Conservation (phyloP, 2,888 invertebrate species). For the Marronus borbonicus region DNA sequence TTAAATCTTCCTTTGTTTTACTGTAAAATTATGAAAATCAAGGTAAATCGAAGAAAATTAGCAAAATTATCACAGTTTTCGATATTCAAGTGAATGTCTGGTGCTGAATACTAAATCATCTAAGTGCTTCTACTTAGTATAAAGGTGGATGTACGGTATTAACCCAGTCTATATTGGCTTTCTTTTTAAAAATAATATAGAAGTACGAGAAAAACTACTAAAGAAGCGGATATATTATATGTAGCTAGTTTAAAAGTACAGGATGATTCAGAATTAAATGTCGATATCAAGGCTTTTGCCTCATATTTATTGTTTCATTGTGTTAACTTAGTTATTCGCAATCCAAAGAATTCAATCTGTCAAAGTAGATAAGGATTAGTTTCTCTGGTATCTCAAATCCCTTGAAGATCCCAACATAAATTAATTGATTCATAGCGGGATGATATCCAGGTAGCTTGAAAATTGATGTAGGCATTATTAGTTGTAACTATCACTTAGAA, state of each 20-base stretch:
- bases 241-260: not conserved
- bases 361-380: too few species aligned
- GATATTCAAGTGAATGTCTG: slow-evolving; percentile 42
- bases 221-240: slow-evolving; percentile 24
- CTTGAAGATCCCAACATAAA: too few species aligned
- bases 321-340: not conserved
- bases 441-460: too few species aligned
- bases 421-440: too few species aligned
- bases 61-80: too few species aligned
- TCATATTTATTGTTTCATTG: not conserved
- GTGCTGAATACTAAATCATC: slow-evolving; percentile 40
- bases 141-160: slow-evolving; percentile 28
- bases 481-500: too few species aligned
- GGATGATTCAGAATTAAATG: slow-evolving; percentile 14
- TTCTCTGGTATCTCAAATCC: too few species aligned
- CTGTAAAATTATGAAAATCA: too few species aligned
- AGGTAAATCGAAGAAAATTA: too few species aligned
- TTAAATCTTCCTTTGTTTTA: too few species aligned
- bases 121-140: slow-evolving; percentile 42
- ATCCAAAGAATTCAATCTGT: too few species aligned
- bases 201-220: slow-evolving; percentile 32
- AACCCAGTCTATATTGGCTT: slow-evolving; percentile 40
- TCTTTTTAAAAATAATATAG: slow-evolving; percentile 17
- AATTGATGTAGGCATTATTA: too few species aligned
- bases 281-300: not conserved